Base-by-base conservation (phyloP, 1,140 invertebrate genomes). In the Maconellicoccus hirsutus region DNA sequence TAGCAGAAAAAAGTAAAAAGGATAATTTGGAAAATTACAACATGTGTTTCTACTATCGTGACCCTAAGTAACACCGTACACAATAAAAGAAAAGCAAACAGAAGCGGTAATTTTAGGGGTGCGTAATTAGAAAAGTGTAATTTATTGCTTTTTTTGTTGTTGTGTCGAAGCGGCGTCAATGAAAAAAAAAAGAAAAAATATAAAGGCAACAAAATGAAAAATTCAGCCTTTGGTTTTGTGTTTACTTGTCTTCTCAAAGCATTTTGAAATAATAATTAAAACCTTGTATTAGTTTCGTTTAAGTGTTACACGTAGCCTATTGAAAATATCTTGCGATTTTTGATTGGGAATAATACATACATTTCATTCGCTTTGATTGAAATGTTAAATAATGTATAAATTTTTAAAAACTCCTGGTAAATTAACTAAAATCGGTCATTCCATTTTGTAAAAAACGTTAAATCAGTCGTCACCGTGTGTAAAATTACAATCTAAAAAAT, bases 1-100 rank as follows among this genome's bases (percentile, higher is more conserved):
- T 19, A 52, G n/a, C 6, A 52, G n/a, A 52, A 52, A 52, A 52
- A 52, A 52, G 42, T 52, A 19, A 52, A 52, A 52, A 52, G 42
- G 42, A 52, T 52, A 52, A 52, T 52, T 52, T 52, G 42, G 42
- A 52, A 52, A 52, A 52, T 52, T 52, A 52, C 42, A 52, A 52
- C 42, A 52, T 52, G 42, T 52, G 42, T 52, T 52, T 52, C n/a
- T 52, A 52, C 42, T 16, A 52, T 52, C 42, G n/a, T 16, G 42
- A 52, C 42, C 42, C 42, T 52, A 16, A 16, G 42, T 52, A 52
- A 14, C n/a, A 52, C 42, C 16, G 3, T 16, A 16, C 16, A 52
- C 42, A 52, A 52, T 52, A 52, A 52, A 52, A 52, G 42, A 52
- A 52, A 52, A 52, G n/a, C 42, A 52, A 52, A 52, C 42, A 52